Evolutionary conservation across 2,888 invertebrate genomes (phyloP), one percentile per base, ranked within the genome.

Genomic region (Temnothorax unifasciatus): DNA sequence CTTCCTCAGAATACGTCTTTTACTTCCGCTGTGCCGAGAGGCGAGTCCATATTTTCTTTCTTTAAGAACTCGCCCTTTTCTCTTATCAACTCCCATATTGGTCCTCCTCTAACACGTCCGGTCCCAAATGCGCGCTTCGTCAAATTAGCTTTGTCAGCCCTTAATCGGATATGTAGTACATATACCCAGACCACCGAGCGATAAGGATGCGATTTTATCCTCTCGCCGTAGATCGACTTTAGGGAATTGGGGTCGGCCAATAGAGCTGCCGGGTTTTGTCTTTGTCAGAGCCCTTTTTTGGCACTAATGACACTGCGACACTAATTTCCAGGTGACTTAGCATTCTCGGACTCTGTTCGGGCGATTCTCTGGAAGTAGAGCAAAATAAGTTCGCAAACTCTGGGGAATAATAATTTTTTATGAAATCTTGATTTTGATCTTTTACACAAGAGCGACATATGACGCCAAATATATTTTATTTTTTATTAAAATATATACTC

Each of bases 61-160:
- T 66, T 66, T 47, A 34, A 34, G 59, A 25, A 29, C 21, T 29
- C 29, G 29, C 29, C 29, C 29, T 59, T 44, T 71, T 50, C 57
- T 38, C 44, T 75, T 52, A 41, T 64, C 50, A 81, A 84, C 44
- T 9, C 69, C 77, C 73, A 41, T 84, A 86, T 83, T 11, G 86
- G 73, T 81, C 85, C 90, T 89, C 8, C 89, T 91, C 54, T 91
- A 89, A 87, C 90, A 90, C 91, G 86, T 88, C 75, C 83, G 79
- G 85, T 92, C 91, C 92, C 92, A 90, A 87, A 90, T 90, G 92
- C 87, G 89, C 91, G 91, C 92, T 93, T 91, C 87, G 83, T 87
- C 87, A 92, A 92, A 93, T 91, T 91, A 92, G 91, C 92, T 92
- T 91, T 88, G 93, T 93, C 93, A 93, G 92, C 92, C 84, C 81